Evolutionary conservation across 2,113 vertebrate species (phyloP).

Genomic region (Charina bottae): DNA sequence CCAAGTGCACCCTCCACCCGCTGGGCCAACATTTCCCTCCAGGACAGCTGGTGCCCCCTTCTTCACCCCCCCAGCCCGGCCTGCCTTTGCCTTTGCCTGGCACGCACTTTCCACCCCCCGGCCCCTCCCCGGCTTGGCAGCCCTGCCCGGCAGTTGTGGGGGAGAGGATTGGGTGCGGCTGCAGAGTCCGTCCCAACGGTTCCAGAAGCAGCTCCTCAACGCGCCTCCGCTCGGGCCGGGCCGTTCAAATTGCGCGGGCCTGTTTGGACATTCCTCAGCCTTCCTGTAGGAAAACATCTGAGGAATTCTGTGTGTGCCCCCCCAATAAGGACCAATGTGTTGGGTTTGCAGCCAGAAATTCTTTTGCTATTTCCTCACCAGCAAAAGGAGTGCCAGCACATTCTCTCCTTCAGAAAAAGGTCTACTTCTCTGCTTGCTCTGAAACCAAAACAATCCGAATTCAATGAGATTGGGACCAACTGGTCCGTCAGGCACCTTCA

Average conservation of each 20-base stretch:
- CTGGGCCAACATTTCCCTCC: not conserved
- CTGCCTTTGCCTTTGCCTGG: not conserved
- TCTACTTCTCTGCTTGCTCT: not conserved
- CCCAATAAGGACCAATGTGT: constrained; percentile 68
- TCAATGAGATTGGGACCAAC: not conserved
- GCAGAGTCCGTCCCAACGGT: constrained; percentile 35
- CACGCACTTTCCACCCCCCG: not conserved
- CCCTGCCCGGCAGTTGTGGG: constrained; percentile 29
- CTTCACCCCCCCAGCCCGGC: not conserved
- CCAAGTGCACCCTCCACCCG: not conserved
- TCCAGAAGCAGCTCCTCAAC: constrained; percentile 42
- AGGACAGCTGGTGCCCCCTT: not conserved
- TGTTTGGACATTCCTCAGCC: constrained; percentile 59
- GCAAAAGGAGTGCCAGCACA: constrained; percentile 52
- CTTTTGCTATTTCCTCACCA: constrained; percentile 75
- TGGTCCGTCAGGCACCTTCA: not conserved
- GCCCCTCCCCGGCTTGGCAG: not conserved
- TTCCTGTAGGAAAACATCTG: constrained; percentile 71
- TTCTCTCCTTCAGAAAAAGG: constrained; percentile 20
- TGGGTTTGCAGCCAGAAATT: constrained; percentile 76
- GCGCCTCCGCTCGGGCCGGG: constrained; percentile 24
- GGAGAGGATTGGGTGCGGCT: constrained; percentile 55
- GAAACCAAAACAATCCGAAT: not conserved
- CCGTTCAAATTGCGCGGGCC: constrained; percentile 57
- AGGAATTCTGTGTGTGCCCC: constrained; percentile 73